Base-by-base conservation (phyloP, 2,113 vertebrate genomes). In the Abramis brama region DNA sequence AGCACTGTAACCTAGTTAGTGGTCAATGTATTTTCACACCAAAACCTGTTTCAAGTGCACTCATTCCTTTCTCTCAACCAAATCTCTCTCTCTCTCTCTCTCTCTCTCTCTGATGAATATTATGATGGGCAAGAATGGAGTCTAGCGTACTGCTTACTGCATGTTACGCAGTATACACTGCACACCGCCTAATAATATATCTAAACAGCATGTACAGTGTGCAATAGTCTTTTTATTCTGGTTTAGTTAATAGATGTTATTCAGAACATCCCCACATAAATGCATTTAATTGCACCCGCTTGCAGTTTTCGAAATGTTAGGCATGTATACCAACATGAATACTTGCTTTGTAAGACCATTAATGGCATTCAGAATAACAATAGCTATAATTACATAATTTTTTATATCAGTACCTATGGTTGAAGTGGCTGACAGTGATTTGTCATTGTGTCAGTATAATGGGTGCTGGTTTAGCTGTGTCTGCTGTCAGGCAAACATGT, bases 361-460 rank as follows among this genome's bases (percentile, higher is more conserved):
- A 75, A 75, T 50, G 73, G 6, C 23, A 81, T 47, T 81, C 15
- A 64, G 25, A 81, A 47, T 66, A 47, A 66, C 59, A 47, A 66
- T 17, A 21, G 78, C 57, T 80, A 45, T 47, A 27, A 66, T 81
- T 81, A 3, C 36, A 64, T 64, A 27, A 10, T 47, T 76, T n/a
- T 62, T 64, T 47, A 43, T 25, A 45, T 17, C 57, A 25, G 57
- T 64, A 19, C 39, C 19, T 39, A 11, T 10, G 9, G 30, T 79
- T 79, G 17, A 21, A 25, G 39, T 74, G 71, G 12, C 43, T 74
- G 47, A 43, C 11, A 47, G 71, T 25, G 12, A 25, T 36, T 15
- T 62, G 36, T 80, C 23, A 25, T n/a, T 5, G 30, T 39, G 50
- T 11, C 1, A n/a, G 30, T 78, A n/a, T 79, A 59, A 55, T 4